A percentile compares a stretch with the other conserved stretches of the same genome.
Conservation (phyloP, 2,113 vertebrate species). For the Ictalurus punctatus region DNA sequence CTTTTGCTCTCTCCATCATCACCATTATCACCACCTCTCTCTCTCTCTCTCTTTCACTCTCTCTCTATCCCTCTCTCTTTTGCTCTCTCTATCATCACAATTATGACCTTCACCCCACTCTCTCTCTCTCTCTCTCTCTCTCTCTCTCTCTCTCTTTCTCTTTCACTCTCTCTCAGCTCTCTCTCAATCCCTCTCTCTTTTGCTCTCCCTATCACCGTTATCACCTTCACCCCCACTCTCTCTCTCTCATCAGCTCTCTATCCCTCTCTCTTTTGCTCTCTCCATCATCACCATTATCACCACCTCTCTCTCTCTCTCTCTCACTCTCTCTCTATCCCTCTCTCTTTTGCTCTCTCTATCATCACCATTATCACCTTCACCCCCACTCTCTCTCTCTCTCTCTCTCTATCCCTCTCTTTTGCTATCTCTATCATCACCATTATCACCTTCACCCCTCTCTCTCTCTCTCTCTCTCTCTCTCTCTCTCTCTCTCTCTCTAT, state of each 20-base stretch:
- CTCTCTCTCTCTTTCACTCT: background rate
- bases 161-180: no score
- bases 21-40: accelerated
- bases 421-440: background rate
- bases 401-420: background rate
- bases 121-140: no score
- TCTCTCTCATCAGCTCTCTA: background rate
- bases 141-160: background rate
- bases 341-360: no score
- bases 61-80: background rate
- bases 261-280: background rate
- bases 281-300: no score
- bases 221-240: background rate
- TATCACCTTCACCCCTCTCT: background rate
- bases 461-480: background rate
- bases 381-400: background rate
- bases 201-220: no score
- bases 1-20: background rate
- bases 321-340: no score
- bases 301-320: no score
- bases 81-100: background rate
- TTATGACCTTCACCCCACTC: no score
- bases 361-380: no score
- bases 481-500: background rate
- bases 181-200: no score